These are phyloP conservation scores for Rhinoptilus africanus DNA, from an alignment of 2,113 vertebrate species.

Conservation along the genomic window DNA sequence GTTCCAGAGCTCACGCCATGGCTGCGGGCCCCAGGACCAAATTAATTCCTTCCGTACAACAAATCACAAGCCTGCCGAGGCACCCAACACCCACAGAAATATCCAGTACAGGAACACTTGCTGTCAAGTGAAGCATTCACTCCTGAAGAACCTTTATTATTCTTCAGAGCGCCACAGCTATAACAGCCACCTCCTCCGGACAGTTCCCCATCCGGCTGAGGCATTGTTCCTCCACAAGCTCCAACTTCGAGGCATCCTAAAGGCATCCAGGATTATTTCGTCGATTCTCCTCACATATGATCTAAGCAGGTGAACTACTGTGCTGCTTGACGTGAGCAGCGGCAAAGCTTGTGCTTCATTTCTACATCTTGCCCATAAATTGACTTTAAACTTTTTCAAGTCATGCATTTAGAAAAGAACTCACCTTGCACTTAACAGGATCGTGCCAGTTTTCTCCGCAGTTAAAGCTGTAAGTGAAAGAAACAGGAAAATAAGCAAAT, in stretches of 20 bases:
- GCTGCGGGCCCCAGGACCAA: background rate
- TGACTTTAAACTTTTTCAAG: background rate
- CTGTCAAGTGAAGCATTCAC: background rate
- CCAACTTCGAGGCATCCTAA: background rate
- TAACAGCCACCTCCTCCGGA: background rate
- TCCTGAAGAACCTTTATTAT: background rate
- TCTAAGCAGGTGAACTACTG: background rate
- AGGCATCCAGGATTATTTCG: background rate
- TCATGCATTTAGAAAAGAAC: background rate
- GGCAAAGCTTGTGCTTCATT: background rate
- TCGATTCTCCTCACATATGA: background rate
- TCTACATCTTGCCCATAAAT: background rate
- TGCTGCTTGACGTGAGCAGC: background rate
- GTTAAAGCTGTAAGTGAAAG: slow-evolving; percentile 87
- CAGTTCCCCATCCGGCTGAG: background rate
- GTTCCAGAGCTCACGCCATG: background rate
- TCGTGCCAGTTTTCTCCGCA: slow-evolving; percentile 99
- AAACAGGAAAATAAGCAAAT: background rate
- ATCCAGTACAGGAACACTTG: accelerated
- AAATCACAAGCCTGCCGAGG: background rate
- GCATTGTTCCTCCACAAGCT: background rate
- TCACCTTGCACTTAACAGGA: slow-evolving; percentile 98
- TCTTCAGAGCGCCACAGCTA: background rate
- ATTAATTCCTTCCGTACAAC: background rate
- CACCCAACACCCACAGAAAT: background rate